Evolutionary conservation across 1,140 invertebrate genomes (phyloP), one percentile per base, ranked within the genome.

Genomic region (Drosophila serrata): DNA sequence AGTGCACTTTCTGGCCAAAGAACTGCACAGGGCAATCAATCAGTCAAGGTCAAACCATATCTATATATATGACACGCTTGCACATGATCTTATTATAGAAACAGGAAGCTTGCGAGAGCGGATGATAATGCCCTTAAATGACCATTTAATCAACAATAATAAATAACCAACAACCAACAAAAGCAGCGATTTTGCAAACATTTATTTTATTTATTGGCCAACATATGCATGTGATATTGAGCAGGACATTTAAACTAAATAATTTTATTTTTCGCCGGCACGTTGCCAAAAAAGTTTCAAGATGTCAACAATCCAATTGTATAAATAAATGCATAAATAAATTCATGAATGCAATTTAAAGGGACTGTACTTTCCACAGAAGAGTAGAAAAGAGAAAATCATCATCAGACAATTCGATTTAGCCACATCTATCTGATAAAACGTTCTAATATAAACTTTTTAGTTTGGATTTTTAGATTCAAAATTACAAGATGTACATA

Each of bases 201-300:
- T 67, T 61, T 24, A 37, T 37, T 37, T 55, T 37, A 37, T 55
- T 55, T 55, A 37, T 55, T 37, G 13, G 51, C 51, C 51, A 49
- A 31, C 48, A 12, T 31, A 31, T 43, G 46, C 17, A 17, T 31
- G 1, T 42, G 57, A 59, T 82, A 68, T 82, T 60, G 64, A 61
- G 60, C 43, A 79, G 81, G 76, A 82, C 75, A 79, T 67, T 55
- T 65, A 43, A 74, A 35, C 45, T 29, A 75, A 68, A 57, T 49
- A 46, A 64, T 48, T 61, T 79, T 40, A 42, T 60, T 70, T 56
- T 62, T 70, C 39, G n/a, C 45, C 40, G 70, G 81, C 81, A 80
- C 8, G 17, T 0, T 46, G 81, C 81, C 81, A 82, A 82, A 45
- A 84, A 84, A 79, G 67, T 79, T 67, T 53, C 40, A 45, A 39